These are phyloP conservation scores for Danaus melanippus DNA, from an alignment of 1,140 invertebrate species.

Conservation along the genomic window DNA sequence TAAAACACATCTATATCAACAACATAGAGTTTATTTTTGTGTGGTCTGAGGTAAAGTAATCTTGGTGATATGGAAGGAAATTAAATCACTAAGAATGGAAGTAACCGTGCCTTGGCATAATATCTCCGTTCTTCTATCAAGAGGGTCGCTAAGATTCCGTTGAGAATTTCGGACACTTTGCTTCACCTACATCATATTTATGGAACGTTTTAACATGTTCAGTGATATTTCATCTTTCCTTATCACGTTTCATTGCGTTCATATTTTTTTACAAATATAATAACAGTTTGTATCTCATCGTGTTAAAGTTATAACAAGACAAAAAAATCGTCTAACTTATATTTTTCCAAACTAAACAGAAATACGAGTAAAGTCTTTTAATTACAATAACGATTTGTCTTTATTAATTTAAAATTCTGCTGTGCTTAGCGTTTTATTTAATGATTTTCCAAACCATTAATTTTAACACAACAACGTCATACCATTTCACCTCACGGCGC, in stretches of 20 bases:
- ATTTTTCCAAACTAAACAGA: too few species aligned
- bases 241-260: constrained; percentile 5
- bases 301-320: too few species aligned
- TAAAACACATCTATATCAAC: neutral
- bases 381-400: neutral
- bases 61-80: constrained; percentile 32
- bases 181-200: constrained; percentile 13
- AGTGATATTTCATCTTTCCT: too few species aligned
- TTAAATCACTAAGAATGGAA: constrained; percentile 44
- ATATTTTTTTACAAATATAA: too few species aligned
- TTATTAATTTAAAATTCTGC: too few species aligned
- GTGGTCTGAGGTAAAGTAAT: constrained; percentile 3
- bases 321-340: too few species aligned
- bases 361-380: neutral
- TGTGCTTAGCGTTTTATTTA: too few species aligned
- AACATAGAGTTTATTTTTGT: constrained; percentile 9
- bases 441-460: too few species aligned
- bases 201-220: neutral
- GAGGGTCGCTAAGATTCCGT: constrained; percentile 25
- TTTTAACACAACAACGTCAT: too few species aligned
- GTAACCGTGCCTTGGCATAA: constrained; percentile 37
- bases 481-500: too few species aligned
- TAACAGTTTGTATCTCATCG: too few species aligned
- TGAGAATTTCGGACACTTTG: constrained; percentile 23
- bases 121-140: constrained; percentile 24